These are phyloP conservation scores for Gallinago solitaria DNA, from an alignment of 2,797 vertebrate species.

Conservation along the genomic window DNA sequence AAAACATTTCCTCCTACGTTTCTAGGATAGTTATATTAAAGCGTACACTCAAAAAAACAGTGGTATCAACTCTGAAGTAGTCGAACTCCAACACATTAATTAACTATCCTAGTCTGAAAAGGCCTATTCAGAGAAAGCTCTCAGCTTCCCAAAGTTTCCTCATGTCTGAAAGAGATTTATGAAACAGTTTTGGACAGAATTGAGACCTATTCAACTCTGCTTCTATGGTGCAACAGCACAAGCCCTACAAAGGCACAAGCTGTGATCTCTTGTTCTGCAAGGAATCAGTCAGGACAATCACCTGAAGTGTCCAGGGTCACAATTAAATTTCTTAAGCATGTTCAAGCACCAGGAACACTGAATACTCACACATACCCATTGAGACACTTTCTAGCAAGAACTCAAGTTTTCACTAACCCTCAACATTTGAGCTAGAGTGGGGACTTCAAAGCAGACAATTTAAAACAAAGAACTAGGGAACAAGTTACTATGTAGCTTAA, in stretches of 20 bases:
- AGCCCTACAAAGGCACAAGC: not conserved
- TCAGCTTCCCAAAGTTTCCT: not conserved
- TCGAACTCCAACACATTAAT: not conserved
- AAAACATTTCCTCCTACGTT: not conserved
- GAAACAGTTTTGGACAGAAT: not conserved
- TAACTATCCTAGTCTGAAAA: not conserved
- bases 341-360: not conserved
- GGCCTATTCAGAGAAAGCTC: not conserved
- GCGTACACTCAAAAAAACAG: not conserved
- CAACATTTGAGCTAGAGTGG: not conserved
- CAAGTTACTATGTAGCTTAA: not conserved
- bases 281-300: not conserved
- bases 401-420: rapidly evolving
- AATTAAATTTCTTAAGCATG: not conserved
- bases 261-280: not conserved
- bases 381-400: not conserved
- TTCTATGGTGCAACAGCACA: not conserved
- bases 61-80: not conserved
- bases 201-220: not conserved
- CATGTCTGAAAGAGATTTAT: not conserved
- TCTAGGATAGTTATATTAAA: not conserved
- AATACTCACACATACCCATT: not conserved
- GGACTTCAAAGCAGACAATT: not conserved
- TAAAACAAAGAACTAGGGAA: not conserved
- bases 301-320: not conserved